A percentile compares a stretch with the other conserved stretches of the same genome.
These are phyloP conservation scores for Botia almorhae DNA, from an alignment of 2,797 vertebrate species.

Conservation along the genomic window DNA sequence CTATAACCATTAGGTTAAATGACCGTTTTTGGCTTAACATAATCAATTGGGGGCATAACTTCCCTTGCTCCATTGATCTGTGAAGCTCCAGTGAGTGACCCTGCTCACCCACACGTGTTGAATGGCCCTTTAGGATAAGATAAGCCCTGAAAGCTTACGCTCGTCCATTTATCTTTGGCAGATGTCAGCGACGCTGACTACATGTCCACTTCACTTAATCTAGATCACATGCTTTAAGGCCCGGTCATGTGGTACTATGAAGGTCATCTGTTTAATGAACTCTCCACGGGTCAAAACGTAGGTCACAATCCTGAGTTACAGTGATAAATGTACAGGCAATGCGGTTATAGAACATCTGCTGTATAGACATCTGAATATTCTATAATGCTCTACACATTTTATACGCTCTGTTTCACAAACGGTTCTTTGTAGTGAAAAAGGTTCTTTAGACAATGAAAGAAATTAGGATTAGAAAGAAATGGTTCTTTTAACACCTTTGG, in stretches of 20 bases:
- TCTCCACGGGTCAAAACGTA: neutral
- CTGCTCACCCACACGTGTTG: conserved; percentile 28
- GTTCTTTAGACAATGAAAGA: no score
- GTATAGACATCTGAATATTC: neutral
- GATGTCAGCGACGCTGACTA: conserved; percentile 38
- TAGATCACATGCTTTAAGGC: conserved; percentile 30
- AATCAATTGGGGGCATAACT: conserved; percentile 6
- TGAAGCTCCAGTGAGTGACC: conserved; percentile 32
- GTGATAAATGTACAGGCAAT: neutral
- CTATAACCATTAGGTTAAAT: neutral
- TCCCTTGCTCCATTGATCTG: conserved; percentile 9
- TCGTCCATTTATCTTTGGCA: conserved; percentile 32
- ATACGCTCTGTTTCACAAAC: no score
- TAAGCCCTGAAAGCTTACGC: conserved; percentile 24
- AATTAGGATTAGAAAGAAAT: no score
- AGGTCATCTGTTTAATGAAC: conserved; percentile 31
- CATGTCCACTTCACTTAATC: conserved; percentile 27
- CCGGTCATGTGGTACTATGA: conserved; percentile 26
- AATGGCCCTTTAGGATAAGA: conserved; percentile 39
- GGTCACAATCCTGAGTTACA: conserved; percentile 18
- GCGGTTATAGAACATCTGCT: neutral
- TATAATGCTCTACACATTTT: no score
- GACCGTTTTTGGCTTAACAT: neutral
- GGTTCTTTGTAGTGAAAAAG: no score
- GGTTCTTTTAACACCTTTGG: no score